Percentiles rank a stretch among this genome's conserved stretches.
These are phyloP conservation scores for Paedocypris sp. DNA, from an alignment of 2,113 vertebrate species.

Conservation along the genomic window DNA sequence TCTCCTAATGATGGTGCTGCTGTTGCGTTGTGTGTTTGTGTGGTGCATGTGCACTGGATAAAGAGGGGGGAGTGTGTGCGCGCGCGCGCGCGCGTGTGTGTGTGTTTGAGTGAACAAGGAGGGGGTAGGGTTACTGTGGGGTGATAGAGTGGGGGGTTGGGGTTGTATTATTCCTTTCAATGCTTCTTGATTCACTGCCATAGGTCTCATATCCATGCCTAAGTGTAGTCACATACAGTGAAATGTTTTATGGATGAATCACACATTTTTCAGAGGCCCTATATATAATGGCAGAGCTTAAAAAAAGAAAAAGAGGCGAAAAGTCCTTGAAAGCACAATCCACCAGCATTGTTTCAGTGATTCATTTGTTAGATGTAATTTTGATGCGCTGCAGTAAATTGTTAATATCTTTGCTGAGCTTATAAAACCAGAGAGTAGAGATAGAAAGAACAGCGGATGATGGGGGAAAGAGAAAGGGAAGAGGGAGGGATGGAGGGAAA, in stretches of 20 bases:
- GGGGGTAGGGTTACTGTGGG: conserved; percentile 38
- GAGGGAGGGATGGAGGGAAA: conserved; percentile 2
- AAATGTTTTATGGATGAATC: conserved; percentile 9
- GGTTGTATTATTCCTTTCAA: conserved; percentile 55
- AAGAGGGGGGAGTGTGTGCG: conserved; percentile 10
- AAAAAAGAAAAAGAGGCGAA: background rate
- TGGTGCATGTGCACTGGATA: conserved; percentile 4
- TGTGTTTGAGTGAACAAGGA: conserved; percentile 26
- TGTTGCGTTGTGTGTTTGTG: conserved; percentile 14
- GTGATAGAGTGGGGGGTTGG: conserved; percentile 50
- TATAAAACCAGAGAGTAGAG: conserved; percentile 24
- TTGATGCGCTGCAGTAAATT: conserved; percentile 11
- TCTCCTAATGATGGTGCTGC: conserved; percentile 30
- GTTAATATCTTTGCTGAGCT: conserved; percentile 15
- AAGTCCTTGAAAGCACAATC: background rate
- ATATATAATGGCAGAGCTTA: background rate
- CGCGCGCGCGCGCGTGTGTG: conserved; percentile 23
- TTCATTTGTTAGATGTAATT: conserved; percentile 11
- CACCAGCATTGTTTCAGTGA: background rate
- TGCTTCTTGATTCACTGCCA: conserved; percentile 58
- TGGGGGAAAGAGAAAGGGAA: background rate
- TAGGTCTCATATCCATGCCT: conserved; percentile 46
- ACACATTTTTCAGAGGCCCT: background rate
- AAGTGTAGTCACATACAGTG: conserved; percentile 17
- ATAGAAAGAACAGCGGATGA: background rate